phyloP scores from a whole-genome alignment of 2,113 vertebrate genomes.

The Brevimyrus niger region DNA sequence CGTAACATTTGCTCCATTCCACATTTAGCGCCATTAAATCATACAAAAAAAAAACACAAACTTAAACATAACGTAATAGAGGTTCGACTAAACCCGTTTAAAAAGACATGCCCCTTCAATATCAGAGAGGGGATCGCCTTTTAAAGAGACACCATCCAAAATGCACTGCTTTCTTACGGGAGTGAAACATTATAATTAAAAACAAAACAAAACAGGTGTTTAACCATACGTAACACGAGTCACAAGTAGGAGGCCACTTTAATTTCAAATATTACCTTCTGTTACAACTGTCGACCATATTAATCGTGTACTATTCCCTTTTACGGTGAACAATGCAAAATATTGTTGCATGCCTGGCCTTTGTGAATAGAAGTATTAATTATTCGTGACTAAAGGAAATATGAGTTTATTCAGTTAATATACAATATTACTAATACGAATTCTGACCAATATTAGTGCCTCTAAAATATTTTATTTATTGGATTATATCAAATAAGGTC shows the following conservation, averaged over 20 bases:
- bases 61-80: conserved; percentile 65
- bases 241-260: not conserved
- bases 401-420: not conserved
- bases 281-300: not conserved
- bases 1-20: conserved; percentile 28
- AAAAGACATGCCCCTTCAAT: conserved; percentile 61
- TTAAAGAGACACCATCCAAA: conserved; percentile 56
- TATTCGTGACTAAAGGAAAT: not conserved
- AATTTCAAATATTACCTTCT: not conserved
- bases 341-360: not conserved
- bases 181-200: not conserved
- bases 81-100: conserved; percentile 56
- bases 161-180: not conserved
- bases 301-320: not conserved
- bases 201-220: not conserved
- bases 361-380: not conserved
- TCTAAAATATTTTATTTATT: not conserved
- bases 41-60: conserved; percentile 56
- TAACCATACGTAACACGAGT: not conserved
- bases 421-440: not conserved
- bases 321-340: not conserved
- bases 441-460: not conserved
- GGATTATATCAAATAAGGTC: not conserved
- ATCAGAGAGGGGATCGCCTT: conserved; percentile 33
- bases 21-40: conserved; percentile 65